Percentiles rank a stretch among this genome's conserved stretches.
phyloP scores from a whole-genome alignment of 2,797 vertebrate genomes.

The Okamejei kenojei region DNA sequence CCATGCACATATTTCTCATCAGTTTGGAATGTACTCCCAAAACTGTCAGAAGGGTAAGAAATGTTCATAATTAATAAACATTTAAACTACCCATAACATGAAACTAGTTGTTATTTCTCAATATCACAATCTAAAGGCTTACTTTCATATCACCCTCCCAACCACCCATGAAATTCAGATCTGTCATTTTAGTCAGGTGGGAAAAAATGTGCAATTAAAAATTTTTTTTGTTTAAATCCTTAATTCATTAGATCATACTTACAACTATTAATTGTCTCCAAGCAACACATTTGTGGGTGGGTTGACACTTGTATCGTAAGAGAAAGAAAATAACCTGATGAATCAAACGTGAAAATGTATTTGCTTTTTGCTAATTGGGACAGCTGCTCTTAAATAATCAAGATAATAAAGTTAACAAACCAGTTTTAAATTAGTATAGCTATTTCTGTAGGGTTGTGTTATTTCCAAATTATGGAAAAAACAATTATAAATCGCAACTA shows the following conservation, averaged over 20 bases:
- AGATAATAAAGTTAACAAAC: background rate
- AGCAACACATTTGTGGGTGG: background rate
- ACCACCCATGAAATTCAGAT: background rate
- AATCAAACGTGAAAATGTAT: background rate
- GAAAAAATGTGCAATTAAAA: background rate
- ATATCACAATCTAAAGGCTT: background rate
- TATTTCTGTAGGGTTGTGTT: background rate
- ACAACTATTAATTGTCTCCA: background rate
- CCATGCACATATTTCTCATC: background rate
- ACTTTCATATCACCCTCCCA: background rate
- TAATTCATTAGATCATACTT: background rate
- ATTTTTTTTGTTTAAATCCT: background rate
- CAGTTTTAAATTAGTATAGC: background rate
- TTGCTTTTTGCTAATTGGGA: constrained; percentile 3
- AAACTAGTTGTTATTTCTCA: background rate
- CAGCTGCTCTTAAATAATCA: constrained; percentile 3
- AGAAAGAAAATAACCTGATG: background rate
- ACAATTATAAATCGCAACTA: background rate
- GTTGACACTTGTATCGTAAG: background rate
- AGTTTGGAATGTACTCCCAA: background rate
- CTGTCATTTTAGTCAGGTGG: background rate
- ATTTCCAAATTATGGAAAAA: background rate
- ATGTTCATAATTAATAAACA: background rate
- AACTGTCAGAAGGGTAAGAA: background rate
- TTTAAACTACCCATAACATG: background rate